These are phyloP conservation scores for Chrysemys picta DNA, from an alignment of 2,113 vertebrate genomes.

Conservation along the genomic window DNA sequence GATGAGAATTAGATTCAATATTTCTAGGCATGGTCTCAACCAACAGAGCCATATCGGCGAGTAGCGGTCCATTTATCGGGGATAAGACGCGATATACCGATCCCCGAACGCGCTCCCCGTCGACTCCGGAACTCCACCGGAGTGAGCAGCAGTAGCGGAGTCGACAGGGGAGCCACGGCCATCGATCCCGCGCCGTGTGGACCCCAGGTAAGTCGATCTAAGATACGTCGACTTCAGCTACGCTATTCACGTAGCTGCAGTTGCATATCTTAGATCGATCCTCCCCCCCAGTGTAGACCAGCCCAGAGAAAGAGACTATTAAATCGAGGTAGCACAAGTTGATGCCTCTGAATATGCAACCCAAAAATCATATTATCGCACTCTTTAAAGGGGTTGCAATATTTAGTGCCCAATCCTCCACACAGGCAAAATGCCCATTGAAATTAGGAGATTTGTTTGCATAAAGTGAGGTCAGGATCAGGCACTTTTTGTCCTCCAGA, in stretches of 20 bases:
- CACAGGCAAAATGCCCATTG: not conserved
- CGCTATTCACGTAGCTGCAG: too few species aligned
- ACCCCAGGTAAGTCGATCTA: too few species aligned
- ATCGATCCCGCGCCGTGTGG: too few species aligned
- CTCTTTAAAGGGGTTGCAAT: not conserved
- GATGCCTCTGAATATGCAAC: not conserved
- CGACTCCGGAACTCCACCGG: too few species aligned
- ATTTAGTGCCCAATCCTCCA: not conserved
- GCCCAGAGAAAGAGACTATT: not conserved
- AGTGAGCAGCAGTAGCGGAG: too few species aligned
- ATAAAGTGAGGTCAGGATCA: not conserved
- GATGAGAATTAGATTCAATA: slow-evolving; percentile 20
- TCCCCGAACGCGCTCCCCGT: too few species aligned
- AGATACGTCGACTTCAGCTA: too few species aligned
- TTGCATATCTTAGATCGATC: too few species aligned
- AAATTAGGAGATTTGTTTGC: not conserved
- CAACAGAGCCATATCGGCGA: not conserved
- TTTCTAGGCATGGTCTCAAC: not conserved
- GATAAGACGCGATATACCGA: too few species aligned
- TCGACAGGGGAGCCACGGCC: too few species aligned
- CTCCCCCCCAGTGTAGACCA: too few species aligned
- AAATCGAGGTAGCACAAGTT: slow-evolving; percentile 16
- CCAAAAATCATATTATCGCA: not conserved
- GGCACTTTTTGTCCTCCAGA: not conserved
- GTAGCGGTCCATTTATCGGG: too few species aligned